Conservation (phyloP, 2,113 vertebrate species). For the Butorides virescens region DNA sequence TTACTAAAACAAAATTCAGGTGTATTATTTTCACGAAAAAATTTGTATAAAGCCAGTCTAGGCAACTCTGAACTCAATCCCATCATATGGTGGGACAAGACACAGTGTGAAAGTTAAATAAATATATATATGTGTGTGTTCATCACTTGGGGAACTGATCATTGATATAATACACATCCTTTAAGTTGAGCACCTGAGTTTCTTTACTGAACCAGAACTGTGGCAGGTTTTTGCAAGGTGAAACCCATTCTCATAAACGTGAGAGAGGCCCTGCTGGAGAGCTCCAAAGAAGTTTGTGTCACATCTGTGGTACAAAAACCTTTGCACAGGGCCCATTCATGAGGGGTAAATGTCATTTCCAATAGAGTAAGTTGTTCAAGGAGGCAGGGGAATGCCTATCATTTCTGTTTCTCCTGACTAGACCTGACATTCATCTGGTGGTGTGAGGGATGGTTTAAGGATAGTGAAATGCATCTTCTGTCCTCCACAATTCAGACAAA, state of each 20-base stretch:
- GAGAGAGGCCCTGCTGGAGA: background rate
- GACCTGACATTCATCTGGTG: constrained; percentile 59
- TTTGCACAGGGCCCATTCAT: background rate
- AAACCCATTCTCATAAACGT: rapidly evolving
- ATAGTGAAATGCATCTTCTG: constrained; percentile 49
- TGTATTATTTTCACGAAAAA: background rate
- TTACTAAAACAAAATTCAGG: background rate
- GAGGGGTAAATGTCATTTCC: constrained; percentile 41
- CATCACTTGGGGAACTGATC: background rate
- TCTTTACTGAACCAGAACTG: background rate
- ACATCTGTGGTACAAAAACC: background rate
- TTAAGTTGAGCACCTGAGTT: background rate
- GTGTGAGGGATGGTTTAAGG: constrained; percentile 53
- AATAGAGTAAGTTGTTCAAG: constrained; percentile 14
- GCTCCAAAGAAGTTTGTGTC: constrained; percentile 11
- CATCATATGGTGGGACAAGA: background rate
- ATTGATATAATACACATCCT: background rate
- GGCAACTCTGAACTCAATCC: background rate
- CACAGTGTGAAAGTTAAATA: background rate
- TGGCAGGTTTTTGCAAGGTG: background rate
- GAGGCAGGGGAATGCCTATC: constrained; percentile 43
- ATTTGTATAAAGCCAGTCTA: background rate
- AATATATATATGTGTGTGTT: background rate
- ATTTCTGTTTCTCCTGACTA: constrained; percentile 30
- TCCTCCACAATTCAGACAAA: background rate